phyloP scores from a whole-genome alignment of 2,888 invertebrate genomes.

The Sclerodermus sp. region DNA sequence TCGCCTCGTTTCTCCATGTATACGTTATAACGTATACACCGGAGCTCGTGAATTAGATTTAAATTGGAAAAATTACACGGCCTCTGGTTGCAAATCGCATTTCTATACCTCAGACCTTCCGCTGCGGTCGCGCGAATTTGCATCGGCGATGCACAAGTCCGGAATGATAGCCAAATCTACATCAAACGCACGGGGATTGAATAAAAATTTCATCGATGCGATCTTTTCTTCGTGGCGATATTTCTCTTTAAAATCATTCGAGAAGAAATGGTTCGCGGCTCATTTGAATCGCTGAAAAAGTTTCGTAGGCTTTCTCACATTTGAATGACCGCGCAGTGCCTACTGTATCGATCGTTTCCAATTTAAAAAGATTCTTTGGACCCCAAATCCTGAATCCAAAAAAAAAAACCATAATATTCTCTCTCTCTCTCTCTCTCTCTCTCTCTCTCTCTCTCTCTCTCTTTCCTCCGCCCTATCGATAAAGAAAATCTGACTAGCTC shows the following conservation, averaged over 20 bases:
- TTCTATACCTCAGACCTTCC: conserved; percentile 3
- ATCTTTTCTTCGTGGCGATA: too few relatives aligned
- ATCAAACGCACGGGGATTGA: conserved; percentile 8
- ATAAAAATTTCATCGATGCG: conserved; percentile 1
- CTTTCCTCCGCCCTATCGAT: too few relatives aligned
- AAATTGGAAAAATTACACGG: conserved; percentile 25
- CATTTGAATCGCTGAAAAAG: background rate
- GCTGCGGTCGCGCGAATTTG: conserved; percentile 7
- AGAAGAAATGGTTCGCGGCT: background rate
- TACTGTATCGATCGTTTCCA: too few relatives aligned
- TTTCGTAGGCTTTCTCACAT: too few relatives aligned
- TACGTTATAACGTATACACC: too few relatives aligned
- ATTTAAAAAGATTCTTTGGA: too few relatives aligned
- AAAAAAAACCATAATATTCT: too few relatives aligned
- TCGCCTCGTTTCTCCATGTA: background rate
- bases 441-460: too few relatives aligned
- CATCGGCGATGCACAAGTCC: conserved; percentile 8
- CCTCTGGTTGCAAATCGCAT: conserved; percentile 18
- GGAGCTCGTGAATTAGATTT: conserved; percentile 21
- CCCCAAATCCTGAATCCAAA: too few relatives aligned
- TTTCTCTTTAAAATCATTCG: background rate
- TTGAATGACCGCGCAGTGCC: too few relatives aligned
- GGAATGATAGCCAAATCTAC: conserved; percentile 12
- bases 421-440: too few relatives aligned
- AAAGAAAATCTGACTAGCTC: too few relatives aligned